Base-by-base conservation (phyloP, 2,797 vertebrate genomes). In the Falco peregrinus region DNA sequence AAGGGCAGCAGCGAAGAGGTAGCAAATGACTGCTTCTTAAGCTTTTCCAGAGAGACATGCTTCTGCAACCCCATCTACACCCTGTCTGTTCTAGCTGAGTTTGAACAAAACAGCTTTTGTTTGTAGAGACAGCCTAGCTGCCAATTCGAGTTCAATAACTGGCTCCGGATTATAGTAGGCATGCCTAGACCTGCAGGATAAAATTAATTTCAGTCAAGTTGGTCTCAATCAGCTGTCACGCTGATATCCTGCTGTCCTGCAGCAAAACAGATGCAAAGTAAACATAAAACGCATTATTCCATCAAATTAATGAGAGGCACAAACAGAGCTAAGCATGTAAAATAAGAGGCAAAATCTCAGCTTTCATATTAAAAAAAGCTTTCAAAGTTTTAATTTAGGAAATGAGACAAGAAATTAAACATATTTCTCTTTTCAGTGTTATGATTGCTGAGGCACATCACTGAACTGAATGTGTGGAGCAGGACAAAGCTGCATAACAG, bases 261-360 rank as follows among this genome's bases (percentile, higher is more conserved):
- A 89, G 71, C 75, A 93, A 93, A 89, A 83, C 56, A 75, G 69
- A 95, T 69, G 35, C 82, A 86, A 95, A 88, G 63, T 35, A 82
- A 87, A 80, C 11, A 37, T 13, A n/a, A 93, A 79, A 63, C 16
- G 35, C 19, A 45, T 84, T 81, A 69, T 59, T 84, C 24, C 56
- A 50, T 43, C 50, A 78, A 83, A 93, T 60, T 35, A 41, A 78
- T 20, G 24, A 77, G 22, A 77, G 25, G 39, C 29, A 59, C 53
- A 57, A 83, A 47, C 28, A 85, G n/a, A 90, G 45, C 28, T 29
- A 60, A 54, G 5, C 7, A 31, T 26, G 17, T 19, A 80, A 90
- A 87, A 16, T 12, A 71, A 59, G 11, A 7, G 13, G 16, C 37
- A 85, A 77, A 92, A 83, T 71, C 22, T 68, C 60, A 74, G 17